A percentile compares a stretch with the other conserved stretches of the same genome.
Conservation (phyloP, 2,797 vertebrate species). For the Tokudaia tokunoshimensis region DNA sequence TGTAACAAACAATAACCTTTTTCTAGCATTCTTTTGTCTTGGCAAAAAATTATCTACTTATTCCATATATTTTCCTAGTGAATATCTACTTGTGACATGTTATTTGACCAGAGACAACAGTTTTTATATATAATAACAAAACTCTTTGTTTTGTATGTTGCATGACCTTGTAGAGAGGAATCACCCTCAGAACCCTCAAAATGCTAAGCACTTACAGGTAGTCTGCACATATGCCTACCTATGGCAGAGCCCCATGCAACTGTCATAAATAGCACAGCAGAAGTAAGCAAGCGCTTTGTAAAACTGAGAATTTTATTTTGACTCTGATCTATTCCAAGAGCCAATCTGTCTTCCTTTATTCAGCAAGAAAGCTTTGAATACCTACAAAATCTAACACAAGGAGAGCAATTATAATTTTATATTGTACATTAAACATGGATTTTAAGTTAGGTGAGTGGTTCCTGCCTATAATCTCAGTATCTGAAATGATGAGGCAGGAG, state of each 20-base stretch:
- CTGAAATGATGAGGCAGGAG: neutral
- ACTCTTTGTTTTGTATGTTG: neutral
- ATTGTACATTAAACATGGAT: neutral
- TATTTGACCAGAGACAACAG: neutral
- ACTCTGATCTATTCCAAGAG: conserved; percentile 18
- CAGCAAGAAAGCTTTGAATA: neutral
- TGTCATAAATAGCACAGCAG: conserved; percentile 31
- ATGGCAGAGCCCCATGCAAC: neutral
- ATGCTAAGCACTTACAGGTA: neutral
- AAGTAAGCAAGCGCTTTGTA: neutral
- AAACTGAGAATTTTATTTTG: conserved; percentile 29
- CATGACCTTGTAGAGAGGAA: neutral
- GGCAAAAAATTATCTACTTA: neutral
- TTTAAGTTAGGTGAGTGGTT: neutral
- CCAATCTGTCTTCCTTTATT: conserved; percentile 48
- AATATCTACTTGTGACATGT: neutral
- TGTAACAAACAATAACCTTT: neutral
- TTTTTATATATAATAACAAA: neutral
- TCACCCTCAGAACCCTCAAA: neutral
- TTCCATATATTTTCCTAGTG: neutral
- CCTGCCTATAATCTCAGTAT: neutral
- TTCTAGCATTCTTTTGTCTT: neutral
- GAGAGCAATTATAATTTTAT: conserved; percentile 18
- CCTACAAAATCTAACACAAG: conserved; percentile 23
- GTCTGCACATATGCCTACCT: neutral